Evolutionary conservation across 2,888 invertebrate species (phyloP), one percentile per base, ranked within the genome.

Genomic region (Rotaria socialis): DNA sequence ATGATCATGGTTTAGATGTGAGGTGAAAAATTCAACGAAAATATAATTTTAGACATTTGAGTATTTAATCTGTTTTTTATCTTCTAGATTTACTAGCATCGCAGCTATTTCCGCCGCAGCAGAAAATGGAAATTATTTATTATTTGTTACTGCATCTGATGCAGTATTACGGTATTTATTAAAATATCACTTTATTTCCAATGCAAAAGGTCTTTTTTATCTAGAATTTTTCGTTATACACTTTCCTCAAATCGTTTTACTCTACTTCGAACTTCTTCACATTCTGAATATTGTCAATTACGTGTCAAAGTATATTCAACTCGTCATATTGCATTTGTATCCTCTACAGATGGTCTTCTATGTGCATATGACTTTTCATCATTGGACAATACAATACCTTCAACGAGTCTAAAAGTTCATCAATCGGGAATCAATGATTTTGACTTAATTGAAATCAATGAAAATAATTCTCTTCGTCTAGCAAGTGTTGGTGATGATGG

Each of bases 401-500:
- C 67, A 19, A 67, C 16, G 0, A 41, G 19, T 4, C 6, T 67
- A 19, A 67, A 67, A 67, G 3, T 67, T 67, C 67, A 67, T 67
- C 67, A 67, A 67, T 67, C 67, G 35, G 67, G 67, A 67, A 67
- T 67, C 2, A 67, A 67, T 35, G 67, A 67, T 67, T 67, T 67
- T 67, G 67, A 35, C 35, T 10, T 67, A 35, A 67, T 35, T 35
- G 67, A 67, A 67, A 67, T 67, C 16, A 27, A 35, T 41, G 16
- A 35, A 27, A 67, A 67, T 19, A 27, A 35, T 41, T 19, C 14
- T 67, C 16, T 67, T 67, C 67, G 67, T 35, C 35, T 67, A 67
- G 67, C 67, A 67, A 67, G 67, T 67, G 67, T 67, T 35, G 67
- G 67, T 35, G 67, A 67, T 67, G 67, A 67, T 67, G 67, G 67